Percentiles rank a stretch among this genome's conserved stretches.
Evolutionary conservation across 2,888 invertebrate genomes (phyloP).

Genomic region (Epinotia nisella): DNA sequence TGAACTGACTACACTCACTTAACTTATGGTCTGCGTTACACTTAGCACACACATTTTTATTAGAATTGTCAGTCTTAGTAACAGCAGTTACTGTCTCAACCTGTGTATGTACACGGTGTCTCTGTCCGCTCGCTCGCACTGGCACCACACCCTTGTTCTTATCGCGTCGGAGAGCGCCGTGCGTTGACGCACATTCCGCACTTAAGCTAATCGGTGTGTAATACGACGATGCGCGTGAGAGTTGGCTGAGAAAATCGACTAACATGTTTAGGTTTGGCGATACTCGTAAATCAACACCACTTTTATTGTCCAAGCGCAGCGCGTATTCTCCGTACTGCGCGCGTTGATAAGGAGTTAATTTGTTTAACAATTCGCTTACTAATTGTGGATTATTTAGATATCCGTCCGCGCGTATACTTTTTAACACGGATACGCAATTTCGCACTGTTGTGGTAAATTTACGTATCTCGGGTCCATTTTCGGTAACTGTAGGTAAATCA

Average conservation of each 20-base stretch:
- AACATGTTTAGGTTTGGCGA: constrained; percentile 11
- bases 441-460: constrained; percentile 15
- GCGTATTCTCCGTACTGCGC: constrained; percentile 30
- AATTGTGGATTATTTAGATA: constrained; percentile 31
- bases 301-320: constrained; percentile 10
- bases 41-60: neutral
- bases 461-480: constrained; percentile 4
- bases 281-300: constrained; percentile 2
- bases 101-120: constrained; percentile 2
- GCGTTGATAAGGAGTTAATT: constrained; percentile 22
- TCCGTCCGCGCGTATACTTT: constrained; percentile 6
- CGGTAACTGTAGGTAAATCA: constrained; percentile 4
- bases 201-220: constrained; percentile 4
- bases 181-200: neutral
- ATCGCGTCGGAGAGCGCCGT: neutral
- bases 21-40: constrained; percentile 7
- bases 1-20: neutral
- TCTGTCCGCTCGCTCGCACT: neutral
- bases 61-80: neutral
- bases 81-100: neutral
- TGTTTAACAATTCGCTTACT: constrained; percentile 14
- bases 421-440: constrained; percentile 6
- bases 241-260: too few species aligned
- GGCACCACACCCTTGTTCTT: neutral
- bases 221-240: constrained; percentile 25